phyloP scores from a whole-genome alignment of 2,113 vertebrate genomes.

The Euleptes europaea region DNA sequence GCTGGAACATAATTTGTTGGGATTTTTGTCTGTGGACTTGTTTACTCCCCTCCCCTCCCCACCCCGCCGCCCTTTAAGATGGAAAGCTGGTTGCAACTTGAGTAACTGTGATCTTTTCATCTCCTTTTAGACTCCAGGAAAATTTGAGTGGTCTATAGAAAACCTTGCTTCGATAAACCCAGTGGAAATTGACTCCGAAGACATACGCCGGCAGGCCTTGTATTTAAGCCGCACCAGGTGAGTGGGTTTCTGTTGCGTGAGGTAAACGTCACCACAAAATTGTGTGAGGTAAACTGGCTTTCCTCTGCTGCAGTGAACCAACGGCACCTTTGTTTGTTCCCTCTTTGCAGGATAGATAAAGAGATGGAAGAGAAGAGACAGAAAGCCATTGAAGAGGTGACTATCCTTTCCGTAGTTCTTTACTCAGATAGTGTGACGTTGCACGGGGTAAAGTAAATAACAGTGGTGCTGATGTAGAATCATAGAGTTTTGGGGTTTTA shows the following conservation, averaged over 20 bases:
- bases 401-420: slow-evolving; percentile 25
- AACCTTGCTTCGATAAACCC: slow-evolving; percentile 93
- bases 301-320: background rate
- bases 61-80: background rate
- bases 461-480: too few relatives aligned
- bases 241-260: slow-evolving; percentile 41
- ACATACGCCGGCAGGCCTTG: slow-evolving; percentile 90
- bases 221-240: slow-evolving; percentile 91
- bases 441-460: background rate
- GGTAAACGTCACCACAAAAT: background rate
- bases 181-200: slow-evolving; percentile 93
- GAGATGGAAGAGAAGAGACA: slow-evolving; percentile 94
- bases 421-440: background rate
- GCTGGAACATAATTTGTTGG: background rate
- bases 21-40: slow-evolving; percentile 6
- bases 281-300: background rate
- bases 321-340: slow-evolving; percentile 65
- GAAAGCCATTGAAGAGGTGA: slow-evolving; percentile 95
- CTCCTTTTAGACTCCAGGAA: slow-evolving; percentile 85
- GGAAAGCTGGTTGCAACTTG: slow-evolving; percentile 14
- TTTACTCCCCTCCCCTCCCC: background rate
- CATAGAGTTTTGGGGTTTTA: too few relatives aligned
- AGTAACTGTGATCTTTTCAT: slow-evolving; percentile 35
- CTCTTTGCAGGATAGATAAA: slow-evolving; percentile 83
- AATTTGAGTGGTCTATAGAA: slow-evolving; percentile 97